Conservation (phyloP, 2,888 invertebrate species). For the Ganaspis brasiliensis region DNA sequence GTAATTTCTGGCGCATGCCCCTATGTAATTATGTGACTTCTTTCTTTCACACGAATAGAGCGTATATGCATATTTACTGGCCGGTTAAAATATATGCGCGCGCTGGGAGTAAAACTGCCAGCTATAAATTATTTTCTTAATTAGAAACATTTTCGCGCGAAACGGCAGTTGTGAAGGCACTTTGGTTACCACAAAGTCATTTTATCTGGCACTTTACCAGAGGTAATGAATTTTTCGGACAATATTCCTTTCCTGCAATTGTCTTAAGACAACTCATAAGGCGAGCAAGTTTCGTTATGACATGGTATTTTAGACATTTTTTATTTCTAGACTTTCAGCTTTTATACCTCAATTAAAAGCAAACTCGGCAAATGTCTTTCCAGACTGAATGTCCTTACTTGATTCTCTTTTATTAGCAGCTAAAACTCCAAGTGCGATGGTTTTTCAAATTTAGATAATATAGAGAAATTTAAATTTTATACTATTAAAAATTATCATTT, state of each 20-base stretch:
- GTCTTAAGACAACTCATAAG: neutral
- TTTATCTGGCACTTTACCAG: constrained; percentile 38
- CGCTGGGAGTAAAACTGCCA: constrained; percentile 11
- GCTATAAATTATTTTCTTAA: constrained; percentile 41
- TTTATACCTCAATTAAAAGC: constrained; percentile 1
- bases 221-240: constrained; percentile 17
- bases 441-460: no score
- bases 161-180: constrained; percentile 15
- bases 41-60: constrained; percentile 10
- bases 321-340: neutral
- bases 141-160: constrained; percentile 37
- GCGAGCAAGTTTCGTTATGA: constrained; percentile 12
- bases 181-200: constrained; percentile 25
- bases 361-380: no score
- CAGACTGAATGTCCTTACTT: no score
- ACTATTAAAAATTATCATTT: no score
- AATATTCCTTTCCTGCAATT: constrained; percentile 19
- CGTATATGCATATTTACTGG: constrained; percentile 10
- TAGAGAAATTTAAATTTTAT: no score
- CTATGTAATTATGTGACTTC: constrained; percentile 27
- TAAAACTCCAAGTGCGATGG: no score
- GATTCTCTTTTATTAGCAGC: no score
- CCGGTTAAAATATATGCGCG: neutral
- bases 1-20: constrained; percentile 23
- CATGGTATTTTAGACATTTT: neutral